Conservation (phyloP, 2,113 vertebrate species). For the Sinocyclocheilus rhinocerous region DNA sequence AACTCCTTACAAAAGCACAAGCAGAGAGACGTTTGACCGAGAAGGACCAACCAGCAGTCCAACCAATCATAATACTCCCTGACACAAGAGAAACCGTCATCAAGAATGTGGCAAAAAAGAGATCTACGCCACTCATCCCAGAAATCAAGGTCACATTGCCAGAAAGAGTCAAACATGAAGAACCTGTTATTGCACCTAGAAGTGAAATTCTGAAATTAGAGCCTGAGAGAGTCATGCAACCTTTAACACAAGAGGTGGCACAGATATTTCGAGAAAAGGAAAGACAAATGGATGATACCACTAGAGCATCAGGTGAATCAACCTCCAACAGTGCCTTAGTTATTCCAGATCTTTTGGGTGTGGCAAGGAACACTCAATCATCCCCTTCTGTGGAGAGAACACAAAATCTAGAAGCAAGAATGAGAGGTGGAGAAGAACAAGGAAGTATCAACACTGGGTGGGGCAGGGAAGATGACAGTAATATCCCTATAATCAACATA, state of each 20-base stretch:
- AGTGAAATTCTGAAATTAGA: constrained; percentile 66
- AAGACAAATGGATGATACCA: constrained; percentile 57
- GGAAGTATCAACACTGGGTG: constrained; percentile 3
- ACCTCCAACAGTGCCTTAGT: constrained; percentile 13
- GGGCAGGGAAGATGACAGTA: constrained; percentile 51
- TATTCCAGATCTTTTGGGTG: constrained; percentile 25
- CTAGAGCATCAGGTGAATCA: constrained; percentile 41
- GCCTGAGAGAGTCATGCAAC: constrained; percentile 57
- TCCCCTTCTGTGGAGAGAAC: constrained; percentile 11
- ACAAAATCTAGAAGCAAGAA: constrained; percentile 42
- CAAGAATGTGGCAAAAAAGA: constrained; percentile 57
- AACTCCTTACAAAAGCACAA: constrained; percentile 41
- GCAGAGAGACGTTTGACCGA: constrained; percentile 31
- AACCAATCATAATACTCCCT: constrained; percentile 51
- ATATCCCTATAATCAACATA: constrained; percentile 69
- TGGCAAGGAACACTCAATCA: constrained; percentile 47
- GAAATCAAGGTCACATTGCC: constrained; percentile 54
- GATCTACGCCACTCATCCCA: constrained; percentile 38
- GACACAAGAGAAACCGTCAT: constrained; percentile 42
- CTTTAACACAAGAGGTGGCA: constrained; percentile 49
- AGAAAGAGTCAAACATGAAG: constrained; percentile 55
- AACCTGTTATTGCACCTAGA: constrained; percentile 58
- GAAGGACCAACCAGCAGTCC: constrained; percentile 42
- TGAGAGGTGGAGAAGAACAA: constrained; percentile 16
- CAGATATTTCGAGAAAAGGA: constrained; percentile 57